phyloP scores from a whole-genome alignment of 1,140 invertebrate species.

The Pomacea maculata region DNA sequence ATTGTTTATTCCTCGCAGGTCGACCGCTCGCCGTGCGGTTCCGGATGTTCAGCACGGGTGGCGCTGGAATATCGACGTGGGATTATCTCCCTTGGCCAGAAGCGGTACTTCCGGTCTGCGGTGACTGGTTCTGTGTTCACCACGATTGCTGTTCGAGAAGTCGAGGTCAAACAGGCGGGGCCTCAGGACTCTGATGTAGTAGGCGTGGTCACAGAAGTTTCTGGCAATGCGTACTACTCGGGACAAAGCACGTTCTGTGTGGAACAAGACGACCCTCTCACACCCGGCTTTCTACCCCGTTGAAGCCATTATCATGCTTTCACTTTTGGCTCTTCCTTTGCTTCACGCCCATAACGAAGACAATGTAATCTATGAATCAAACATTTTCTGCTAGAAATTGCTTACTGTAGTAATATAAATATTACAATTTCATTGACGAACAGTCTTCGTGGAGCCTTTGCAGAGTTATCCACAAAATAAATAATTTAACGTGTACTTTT shows the following conservation, averaged over 20 bases:
- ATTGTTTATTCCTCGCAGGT: constrained; percentile 45
- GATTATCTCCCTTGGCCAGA: constrained; percentile 45
- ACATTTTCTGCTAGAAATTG: too few relatives aligned
- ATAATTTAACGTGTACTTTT: too few relatives aligned
- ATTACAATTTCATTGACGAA: too few relatives aligned
- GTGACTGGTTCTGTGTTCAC: constrained; percentile 44
- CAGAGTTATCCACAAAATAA: too few relatives aligned
- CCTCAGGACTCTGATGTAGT: constrained; percentile 29
- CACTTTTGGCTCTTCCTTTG: too few relatives aligned
- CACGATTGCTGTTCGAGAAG: constrained; percentile 37
- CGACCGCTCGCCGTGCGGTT: constrained; percentile 61
- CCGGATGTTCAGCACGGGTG: constrained; percentile 57
- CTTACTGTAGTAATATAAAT: too few relatives aligned
- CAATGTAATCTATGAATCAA: too few relatives aligned
- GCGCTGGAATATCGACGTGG: constrained; percentile 55
- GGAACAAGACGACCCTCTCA: constrained; percentile 54
- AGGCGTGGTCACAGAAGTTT: constrained; percentile 56
- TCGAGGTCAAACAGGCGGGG: constrained; percentile 17
- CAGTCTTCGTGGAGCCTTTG: too few relatives aligned
- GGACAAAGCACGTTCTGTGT: constrained; percentile 47
- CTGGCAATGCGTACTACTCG: constrained; percentile 55
- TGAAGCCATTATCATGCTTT: background rate
- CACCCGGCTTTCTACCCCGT: constrained; percentile 42
- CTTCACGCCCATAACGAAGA: too few relatives aligned
- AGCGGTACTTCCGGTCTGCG: constrained; percentile 44